These are phyloP conservation scores for Eutrigla gurnardus DNA, from an alignment of 2,797 vertebrate genomes.

Conservation along the genomic window DNA sequence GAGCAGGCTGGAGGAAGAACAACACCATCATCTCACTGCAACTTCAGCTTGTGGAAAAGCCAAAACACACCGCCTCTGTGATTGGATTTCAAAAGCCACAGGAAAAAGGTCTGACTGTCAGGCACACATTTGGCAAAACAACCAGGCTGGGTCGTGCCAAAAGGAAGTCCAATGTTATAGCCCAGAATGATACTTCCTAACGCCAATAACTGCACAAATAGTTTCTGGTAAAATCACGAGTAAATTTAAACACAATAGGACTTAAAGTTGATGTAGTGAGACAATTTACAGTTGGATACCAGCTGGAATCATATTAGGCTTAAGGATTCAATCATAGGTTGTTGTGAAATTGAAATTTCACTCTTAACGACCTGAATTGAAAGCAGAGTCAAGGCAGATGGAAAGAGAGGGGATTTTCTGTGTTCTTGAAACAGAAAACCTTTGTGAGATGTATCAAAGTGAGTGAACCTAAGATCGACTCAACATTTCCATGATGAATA, in stretches of 20 bases:
- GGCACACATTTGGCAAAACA: conserved; percentile 43
- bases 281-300: conserved; percentile 16
- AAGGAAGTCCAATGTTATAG: conserved; percentile 18
- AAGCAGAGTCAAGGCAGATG: conserved; percentile 53
- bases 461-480: conserved; percentile 19
- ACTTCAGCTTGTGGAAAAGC: conserved; percentile 29
- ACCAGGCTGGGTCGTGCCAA: conserved; percentile 12
- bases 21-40: conserved; percentile 25
- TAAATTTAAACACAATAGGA: conserved; percentile 25
- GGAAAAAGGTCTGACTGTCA: conserved; percentile 37
- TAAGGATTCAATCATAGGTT: conserved; percentile 44
- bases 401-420: conserved; percentile 40
- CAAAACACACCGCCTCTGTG: conserved; percentile 23
- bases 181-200: conserved; percentile 28
- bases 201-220: conserved; percentile 16
- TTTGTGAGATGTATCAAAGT: conserved; percentile 57
- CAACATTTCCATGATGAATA: conserved; percentile 55
- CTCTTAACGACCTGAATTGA: conserved; percentile 49
- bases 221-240: conserved; percentile 32
- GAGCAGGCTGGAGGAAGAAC: conserved; percentile 5
- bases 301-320: conserved; percentile 40
- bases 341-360: conserved; percentile 59
- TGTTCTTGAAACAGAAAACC: conserved; percentile 58
- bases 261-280: conserved; percentile 11
- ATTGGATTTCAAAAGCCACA: conserved; percentile 56